Base-by-base conservation (phyloP, 2,113 vertebrate genomes). In the Podiceps cristatus region DNA sequence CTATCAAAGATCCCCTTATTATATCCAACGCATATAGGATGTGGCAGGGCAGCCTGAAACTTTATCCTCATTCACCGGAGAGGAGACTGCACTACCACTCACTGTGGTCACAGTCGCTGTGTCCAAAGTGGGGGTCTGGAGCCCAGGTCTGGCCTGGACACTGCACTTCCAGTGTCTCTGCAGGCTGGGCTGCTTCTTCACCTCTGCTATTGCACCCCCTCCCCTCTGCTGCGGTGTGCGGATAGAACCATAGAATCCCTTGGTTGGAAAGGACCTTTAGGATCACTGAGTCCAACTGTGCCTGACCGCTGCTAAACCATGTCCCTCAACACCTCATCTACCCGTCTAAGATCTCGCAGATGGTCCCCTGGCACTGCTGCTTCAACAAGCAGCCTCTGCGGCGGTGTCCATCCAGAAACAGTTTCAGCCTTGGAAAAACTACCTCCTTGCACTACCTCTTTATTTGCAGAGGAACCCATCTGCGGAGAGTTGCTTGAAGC, bases 161-260 rank as follows among this genome's bases (percentile, higher is more conserved):
- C 52, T 25, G 40, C 3, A 3, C 3, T 50, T 59, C 10, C 44
- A 44, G 19, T 2, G 3, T 29, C 10, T 58, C 44, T 49, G 29
- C 27, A 52, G 53, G 6, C 15, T 64, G 52, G 40, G 58, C 20
- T 56, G 62, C 22, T 53, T 47, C 11, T 4, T 58, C 25, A 20
- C 33, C 49, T 62, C 59, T 58, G 29, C 71, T 45, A 0, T 25
- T 2, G 4, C 9, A 2, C 1, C 1, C 6, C 4, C 8, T 20
- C 5, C 5, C 3, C 24, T 58, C 64, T 81, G 28, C 45, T 53
- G 50, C 3, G 5, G 14, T 2, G 14, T 20, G 47, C n/a, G 24
- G 22, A 37, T 37, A 37, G 37, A 37, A 37, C 37, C 37, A 37
- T 37, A 37, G 37, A 37, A 9, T 37, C 37, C 37, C 37, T 37